Evolutionary conservation across 2,888 invertebrate species (phyloP), one percentile per base, ranked within the genome.

Genomic region (Drosophila paranaensis): DNA sequence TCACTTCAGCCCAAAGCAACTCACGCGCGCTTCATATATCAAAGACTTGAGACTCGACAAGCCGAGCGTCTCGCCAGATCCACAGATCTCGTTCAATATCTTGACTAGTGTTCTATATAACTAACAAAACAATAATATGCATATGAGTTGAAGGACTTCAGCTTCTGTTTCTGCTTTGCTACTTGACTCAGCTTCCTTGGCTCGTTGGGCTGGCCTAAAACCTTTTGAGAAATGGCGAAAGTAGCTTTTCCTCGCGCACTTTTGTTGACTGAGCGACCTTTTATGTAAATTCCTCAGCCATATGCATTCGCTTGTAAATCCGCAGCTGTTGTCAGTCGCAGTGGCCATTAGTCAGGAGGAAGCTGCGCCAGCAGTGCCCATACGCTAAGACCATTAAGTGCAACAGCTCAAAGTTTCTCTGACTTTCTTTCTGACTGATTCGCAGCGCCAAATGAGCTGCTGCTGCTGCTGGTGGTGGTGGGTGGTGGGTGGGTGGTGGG

Each of bases 321-420:
- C 87, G 69, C 87, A 87, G 87, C 89, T 88, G 89, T 87, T 84
- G 84, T 87, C 84, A 87, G 89, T 79, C 81, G 68, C 84, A 89
- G 89, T 79, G 74, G 84, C 89, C 89, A 84, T 89, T 87, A 89
- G 81, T 86, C 89, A 79, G 70, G 71, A 60, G 63, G 70, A 62
- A 53, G 71, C 71, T 50, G 58, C 42, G 66, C 70, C 71, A 72
- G 70, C 82, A 79, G 71, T 75, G 77, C 33, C 53, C 16, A n/a
- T 20, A 14, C 51, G 71, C 58, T 55, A 66, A 71, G 79, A 66
- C 84, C 79, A 79, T 88, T 89, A 84, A 84, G 63, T 89, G 84
- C 89, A 84, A 86, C 89, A 83, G 87, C 84, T 83, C 69, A 65
- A 73, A 77, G 74, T 61, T 77, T 65, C 61, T 46, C 40, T 54